Evolutionary conservation across 1,140 invertebrate species (phyloP).

Genomic region (Daktulosphaira vitifoliae): DNA sequence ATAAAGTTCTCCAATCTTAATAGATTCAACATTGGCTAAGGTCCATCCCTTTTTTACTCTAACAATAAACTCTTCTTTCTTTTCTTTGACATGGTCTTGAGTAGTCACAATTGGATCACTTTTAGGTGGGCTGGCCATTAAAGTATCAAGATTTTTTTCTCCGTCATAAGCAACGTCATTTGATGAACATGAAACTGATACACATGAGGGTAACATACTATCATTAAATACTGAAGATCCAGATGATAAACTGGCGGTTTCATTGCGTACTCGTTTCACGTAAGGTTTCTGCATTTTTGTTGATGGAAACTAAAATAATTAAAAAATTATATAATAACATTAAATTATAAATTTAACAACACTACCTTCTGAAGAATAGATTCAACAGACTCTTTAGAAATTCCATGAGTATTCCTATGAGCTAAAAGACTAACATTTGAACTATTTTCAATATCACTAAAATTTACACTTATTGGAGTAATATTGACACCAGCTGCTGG

Average conservation of each 20-base stretch:
- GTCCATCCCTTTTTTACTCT: conserved; percentile 72
- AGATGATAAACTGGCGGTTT: conserved; percentile 3
- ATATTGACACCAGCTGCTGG: conserved; percentile 24
- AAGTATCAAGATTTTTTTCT: conserved; percentile 7
- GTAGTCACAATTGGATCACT: conserved; percentile 39
- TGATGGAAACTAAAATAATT: conserved; percentile 1
- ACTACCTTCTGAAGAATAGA: conserved; percentile 27
- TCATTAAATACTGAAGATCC: conserved; percentile 1
- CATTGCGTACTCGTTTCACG: conserved; percentile 11
- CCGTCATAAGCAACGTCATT: conserved; percentile 3
- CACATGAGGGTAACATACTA: not conserved
- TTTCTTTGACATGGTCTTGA: conserved; percentile 27
- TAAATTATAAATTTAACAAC: not conserved
- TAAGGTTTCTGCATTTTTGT: conserved; percentile 27
- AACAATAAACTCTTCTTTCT: conserved; percentile 44
- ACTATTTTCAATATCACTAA: conserved; percentile 24
- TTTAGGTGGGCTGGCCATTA: conserved; percentile 39
- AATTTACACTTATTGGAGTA: conserved; percentile 27
- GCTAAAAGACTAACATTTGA: conserved; percentile 30
- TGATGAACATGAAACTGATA: not conserved
- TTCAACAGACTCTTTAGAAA: conserved; percentile 29
- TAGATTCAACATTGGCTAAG: conserved; percentile 57
- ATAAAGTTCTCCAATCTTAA: conserved; percentile 84
- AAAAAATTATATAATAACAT: not conserved
- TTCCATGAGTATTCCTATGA: conserved; percentile 27